These are phyloP conservation scores for Ibidorhyncha struthersii DNA, from an alignment of 2,113 vertebrate genomes.

Conservation along the genomic window DNA sequence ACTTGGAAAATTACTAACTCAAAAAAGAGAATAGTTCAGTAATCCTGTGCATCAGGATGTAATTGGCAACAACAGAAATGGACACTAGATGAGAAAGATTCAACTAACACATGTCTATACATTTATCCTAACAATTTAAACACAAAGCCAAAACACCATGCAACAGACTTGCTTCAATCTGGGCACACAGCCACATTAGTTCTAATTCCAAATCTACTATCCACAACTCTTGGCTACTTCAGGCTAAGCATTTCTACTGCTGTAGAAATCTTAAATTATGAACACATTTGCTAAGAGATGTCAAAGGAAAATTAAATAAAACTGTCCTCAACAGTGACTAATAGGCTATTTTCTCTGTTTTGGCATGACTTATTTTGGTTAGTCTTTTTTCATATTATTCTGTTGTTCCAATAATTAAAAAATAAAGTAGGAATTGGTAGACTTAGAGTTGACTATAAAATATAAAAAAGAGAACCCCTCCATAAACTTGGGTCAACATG, in stretches of 20 bases:
- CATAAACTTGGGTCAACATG: neutral
- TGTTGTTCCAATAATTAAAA: neutral
- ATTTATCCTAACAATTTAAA: neutral
- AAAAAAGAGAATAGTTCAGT: neutral
- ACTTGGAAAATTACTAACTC: neutral
- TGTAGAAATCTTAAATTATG: conserved; percentile 3
- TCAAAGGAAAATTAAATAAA: conserved; percentile 34
- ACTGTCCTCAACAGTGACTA: neutral
- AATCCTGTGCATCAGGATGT: neutral
- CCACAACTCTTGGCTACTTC: neutral
- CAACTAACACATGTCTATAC: neutral
- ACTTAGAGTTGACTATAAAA: neutral
- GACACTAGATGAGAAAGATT: neutral
- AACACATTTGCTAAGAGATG: neutral
- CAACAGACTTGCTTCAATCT: neutral
- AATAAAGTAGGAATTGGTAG: neutral
- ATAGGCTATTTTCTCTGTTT: neutral
- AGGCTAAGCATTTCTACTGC: neutral
- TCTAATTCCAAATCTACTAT: neutral
- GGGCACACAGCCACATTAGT: neutral
- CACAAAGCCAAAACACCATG: neutral
- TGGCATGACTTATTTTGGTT: neutral
- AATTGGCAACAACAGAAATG: neutral
- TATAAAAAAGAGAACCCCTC: neutral
- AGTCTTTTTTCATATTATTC: neutral